phyloP scores from a whole-genome alignment of 2,888 invertebrate genomes.

The Celastrina argiolus region DNA sequence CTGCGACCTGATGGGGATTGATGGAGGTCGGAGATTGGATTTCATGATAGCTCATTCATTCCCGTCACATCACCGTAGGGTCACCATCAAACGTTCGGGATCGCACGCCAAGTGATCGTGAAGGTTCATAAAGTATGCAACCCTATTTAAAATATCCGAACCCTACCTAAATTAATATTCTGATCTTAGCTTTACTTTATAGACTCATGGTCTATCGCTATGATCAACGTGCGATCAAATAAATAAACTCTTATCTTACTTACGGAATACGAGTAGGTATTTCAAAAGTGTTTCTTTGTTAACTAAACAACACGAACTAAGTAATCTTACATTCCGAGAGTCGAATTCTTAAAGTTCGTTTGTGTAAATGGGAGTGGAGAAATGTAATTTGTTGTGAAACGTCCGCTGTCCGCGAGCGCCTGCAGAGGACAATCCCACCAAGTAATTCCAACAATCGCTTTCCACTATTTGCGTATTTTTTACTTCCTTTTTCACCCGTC shows the following conservation, averaged over 20 bases:
- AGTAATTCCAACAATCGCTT: neutral
- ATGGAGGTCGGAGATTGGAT: slow-evolving; percentile 25
- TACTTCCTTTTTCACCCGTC: neutral
- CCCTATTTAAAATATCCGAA: neutral
- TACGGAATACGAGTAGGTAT: too few species aligned
- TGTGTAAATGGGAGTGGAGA: neutral
- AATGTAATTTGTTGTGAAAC: slow-evolving; percentile 1
- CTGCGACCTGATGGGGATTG: slow-evolving; percentile 21
- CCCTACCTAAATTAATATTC: neutral
- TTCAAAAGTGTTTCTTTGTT: neutral
- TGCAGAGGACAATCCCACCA: neutral
- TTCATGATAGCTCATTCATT: slow-evolving; percentile 24
- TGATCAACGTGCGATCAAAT: neutral
- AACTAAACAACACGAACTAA: neutral
- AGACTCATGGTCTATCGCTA: neutral
- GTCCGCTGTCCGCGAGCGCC: neutral
- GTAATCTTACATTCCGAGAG: slow-evolving; percentile 4
- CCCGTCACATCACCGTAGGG: slow-evolving; percentile 15
- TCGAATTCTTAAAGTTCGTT: neutral
- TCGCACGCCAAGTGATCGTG: neutral
- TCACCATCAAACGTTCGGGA: neutral
- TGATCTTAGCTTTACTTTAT: too few species aligned
- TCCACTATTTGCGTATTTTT: slow-evolving; percentile 7
- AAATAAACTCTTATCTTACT: neutral
- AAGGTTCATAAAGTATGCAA: neutral